Percentiles rank a stretch among this genome's conserved stretches.
These are phyloP conservation scores for Nemotelus nigrinus DNA, from an alignment of 2,888 invertebrate genomes.

Conservation along the genomic window DNA sequence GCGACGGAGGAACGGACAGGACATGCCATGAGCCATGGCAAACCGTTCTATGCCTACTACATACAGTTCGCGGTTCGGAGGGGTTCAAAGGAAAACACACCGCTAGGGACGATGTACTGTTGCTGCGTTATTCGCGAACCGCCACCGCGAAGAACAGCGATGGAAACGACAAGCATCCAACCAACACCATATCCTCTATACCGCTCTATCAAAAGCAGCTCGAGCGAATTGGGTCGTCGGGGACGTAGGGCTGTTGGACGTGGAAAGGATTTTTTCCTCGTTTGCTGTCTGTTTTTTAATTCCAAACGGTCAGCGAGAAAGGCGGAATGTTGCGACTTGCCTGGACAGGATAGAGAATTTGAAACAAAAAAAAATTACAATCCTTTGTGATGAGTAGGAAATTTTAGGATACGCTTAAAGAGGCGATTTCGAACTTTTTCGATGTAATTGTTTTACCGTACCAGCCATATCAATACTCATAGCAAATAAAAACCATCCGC, in stretches of 20 bases:
- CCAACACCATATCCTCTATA: conserved; percentile 14
- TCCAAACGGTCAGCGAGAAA: background rate
- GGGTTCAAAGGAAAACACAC: background rate
- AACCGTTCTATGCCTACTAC: conserved; percentile 36
- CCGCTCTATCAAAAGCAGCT: conserved; percentile 35
- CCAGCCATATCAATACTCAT: too few relatives aligned
- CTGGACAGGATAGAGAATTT: too few relatives aligned
- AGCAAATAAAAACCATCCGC: too few relatives aligned
- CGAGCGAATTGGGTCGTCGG: conserved; percentile 20
- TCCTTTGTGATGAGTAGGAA: too few relatives aligned
- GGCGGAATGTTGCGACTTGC: background rate
- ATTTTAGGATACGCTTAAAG: too few relatives aligned
- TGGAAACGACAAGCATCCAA: conserved; percentile 16
- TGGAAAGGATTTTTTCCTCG: background rate
- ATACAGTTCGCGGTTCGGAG: conserved; percentile 9
- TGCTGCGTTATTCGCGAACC: conserved; percentile 14
- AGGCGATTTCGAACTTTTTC: too few relatives aligned
- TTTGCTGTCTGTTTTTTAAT: background rate
- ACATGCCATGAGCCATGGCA: conserved; percentile 17
- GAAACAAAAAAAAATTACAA: too few relatives aligned
- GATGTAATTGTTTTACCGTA: too few relatives aligned
- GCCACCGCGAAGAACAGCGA: background rate
- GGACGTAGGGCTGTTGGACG: background rate
- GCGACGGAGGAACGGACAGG: conserved; percentile 20
- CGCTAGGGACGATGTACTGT: background rate